A percentile compares a stretch with the other conserved stretches of the same genome.
phyloP scores from a whole-genome alignment of 1,140 invertebrate species.

The Pogonomyrmex californicus region DNA sequence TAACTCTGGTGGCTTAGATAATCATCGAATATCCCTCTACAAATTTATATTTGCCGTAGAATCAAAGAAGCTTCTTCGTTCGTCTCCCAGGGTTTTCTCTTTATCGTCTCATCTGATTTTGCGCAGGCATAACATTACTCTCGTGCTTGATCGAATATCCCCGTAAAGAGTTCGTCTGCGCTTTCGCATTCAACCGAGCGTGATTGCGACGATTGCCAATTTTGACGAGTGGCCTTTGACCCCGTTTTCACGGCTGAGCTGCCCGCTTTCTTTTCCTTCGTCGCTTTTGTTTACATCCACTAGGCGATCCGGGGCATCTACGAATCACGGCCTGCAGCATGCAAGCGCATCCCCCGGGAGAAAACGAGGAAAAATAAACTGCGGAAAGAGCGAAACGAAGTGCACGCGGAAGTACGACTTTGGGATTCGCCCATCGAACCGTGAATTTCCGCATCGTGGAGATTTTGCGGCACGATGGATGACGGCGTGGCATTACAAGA shows the following conservation, averaged over 20 bases:
- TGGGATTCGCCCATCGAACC: conserved; percentile 30
- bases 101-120: conserved; percentile 16
- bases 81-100: conserved; percentile 6
- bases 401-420: conserved; percentile 17
- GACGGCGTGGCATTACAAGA: not conserved
- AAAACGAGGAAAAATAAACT: conserved; percentile 30
- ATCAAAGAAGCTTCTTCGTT: not conserved
- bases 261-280: conserved; percentile 25
- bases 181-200: not conserved
- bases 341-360: not conserved
- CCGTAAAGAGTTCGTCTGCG: conserved; percentile 10
- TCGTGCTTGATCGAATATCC: conserved; percentile 8
- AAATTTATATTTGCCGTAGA: not conserved
- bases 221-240: conserved; percentile 48
- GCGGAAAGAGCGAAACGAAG: not conserved
- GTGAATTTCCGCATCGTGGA: conserved; percentile 34
- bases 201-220: conserved; percentile 23
- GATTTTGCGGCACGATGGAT: conserved; percentile 42
- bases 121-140: not conserved
- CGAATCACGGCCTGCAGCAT: conserved; percentile 17
- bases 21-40: not conserved
- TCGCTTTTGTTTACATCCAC: conserved; percentile 50
- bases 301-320: not conserved
- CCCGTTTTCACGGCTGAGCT: conserved; percentile 18
- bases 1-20: not conserved